These are phyloP conservation scores for Calameuta pallipes DNA, from an alignment of 2,888 invertebrate species.

Conservation along the genomic window DNA sequence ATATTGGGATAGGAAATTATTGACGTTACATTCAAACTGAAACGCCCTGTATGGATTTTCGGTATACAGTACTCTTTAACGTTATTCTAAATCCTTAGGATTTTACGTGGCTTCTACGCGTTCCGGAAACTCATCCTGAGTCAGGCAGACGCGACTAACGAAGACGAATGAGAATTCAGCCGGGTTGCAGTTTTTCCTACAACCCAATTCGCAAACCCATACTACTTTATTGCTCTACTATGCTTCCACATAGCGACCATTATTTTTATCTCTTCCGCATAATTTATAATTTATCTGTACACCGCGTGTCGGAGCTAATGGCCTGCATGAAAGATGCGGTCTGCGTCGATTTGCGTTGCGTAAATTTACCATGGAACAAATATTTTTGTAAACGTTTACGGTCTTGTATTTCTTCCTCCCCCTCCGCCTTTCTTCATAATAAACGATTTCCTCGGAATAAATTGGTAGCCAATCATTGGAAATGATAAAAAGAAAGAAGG, in stretches of 20 bases:
- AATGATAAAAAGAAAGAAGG: background rate
- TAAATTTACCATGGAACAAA: background rate
- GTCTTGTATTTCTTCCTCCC: background rate
- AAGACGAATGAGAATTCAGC: constrained; percentile 42
- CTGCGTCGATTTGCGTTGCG: background rate
- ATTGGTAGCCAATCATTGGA: background rate
- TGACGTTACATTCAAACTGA: background rate
- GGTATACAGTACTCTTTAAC: background rate
- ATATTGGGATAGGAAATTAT: background rate
- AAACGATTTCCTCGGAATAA: background rate
- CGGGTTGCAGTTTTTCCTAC: constrained; percentile 17
- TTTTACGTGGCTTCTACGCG: background rate
- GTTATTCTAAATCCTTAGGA: background rate
- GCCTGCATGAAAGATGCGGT: background rate
- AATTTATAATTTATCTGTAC: constrained; percentile 50
- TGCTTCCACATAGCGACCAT: constrained; percentile 7
- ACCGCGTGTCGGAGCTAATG: constrained; percentile 28
- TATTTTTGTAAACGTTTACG: background rate
- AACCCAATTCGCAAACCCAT: constrained; percentile 27
- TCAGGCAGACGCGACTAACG: constrained; percentile 34
- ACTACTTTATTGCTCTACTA: background rate
- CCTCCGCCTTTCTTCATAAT: background rate
- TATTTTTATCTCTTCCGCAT: constrained; percentile 56
- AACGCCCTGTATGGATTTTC: background rate
- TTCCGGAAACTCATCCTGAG: background rate